Base-by-base conservation (phyloP, 2,113 vertebrate species). In the Nothobranchius furzeri region DNA sequence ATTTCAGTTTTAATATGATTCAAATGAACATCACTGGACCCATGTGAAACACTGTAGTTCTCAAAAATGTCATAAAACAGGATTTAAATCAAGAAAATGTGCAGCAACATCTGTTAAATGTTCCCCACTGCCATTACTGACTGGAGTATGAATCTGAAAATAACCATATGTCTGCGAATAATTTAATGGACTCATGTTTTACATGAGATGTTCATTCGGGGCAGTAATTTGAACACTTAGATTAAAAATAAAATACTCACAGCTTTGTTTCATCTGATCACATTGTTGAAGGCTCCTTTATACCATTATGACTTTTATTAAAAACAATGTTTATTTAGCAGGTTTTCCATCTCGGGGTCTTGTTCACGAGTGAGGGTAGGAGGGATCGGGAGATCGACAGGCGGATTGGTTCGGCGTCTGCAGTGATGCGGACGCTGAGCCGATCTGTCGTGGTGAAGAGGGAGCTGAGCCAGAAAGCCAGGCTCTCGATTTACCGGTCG, bases 1-100 rank as follows among this genome's bases (percentile, higher is more conserved):
- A 86, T 87, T 76, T 78, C 79, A 83, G 53, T 57, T 57, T 68
- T 84, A 69, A 61, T 87, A 83, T 74, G 68, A 81, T 69, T 79
- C 66, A 74, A 77, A 73, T 71, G 64, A 68, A 58, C 76, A 43
- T 76, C 64, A 46, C 49, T 53, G 45, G 73, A 45, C 67, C 59
- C 48, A 57, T n/a, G 80, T 70, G 60, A 50, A 86, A 59, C 65
- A 43, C 40, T 49, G 60, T 20, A 12, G 47, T 70, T 20, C 61
- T 81, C 76, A 62, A 58, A 70, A 73, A 14, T 5, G 24, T 42
- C 5, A 17, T 45, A 59, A 52, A n/a, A 50, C 59, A 48, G 46
- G 25, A 37, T 14, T 17, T 15, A 69, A 75, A 61, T 12, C 64
- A 62, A 65, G 54, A 12, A 51, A 73, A 79, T 75, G 30, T 53